These are phyloP conservation scores for Agonum fuliginosum DNA, from an alignment of 2,888 invertebrate species.

Conservation along the genomic window DNA sequence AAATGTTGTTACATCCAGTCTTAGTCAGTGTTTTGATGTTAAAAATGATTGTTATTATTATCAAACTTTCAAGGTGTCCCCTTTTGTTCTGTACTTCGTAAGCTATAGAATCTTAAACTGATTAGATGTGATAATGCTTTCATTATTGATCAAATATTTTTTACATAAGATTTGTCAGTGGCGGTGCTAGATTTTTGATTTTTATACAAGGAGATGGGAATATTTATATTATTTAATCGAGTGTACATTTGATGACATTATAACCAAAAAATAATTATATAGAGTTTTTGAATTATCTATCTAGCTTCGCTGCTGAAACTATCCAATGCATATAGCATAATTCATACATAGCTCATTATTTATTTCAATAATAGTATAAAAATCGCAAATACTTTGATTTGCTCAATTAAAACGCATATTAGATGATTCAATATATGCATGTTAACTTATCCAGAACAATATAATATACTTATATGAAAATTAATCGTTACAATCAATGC, in stretches of 20 bases:
- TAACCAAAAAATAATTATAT: constrained; percentile 10
- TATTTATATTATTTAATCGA: neutral
- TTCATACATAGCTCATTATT: constrained; percentile 24
- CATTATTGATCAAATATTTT: constrained; percentile 43
- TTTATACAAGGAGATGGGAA: neutral
- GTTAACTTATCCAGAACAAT: constrained; percentile 39
- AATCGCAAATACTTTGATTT: constrained; percentile 35
- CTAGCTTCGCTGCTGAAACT: constrained; percentile 28
- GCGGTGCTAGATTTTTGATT: constrained; percentile 14
- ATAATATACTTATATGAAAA: constrained; percentile 42
- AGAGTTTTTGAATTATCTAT: neutral
- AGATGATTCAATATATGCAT: constrained; percentile 35
- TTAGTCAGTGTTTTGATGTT: constrained; percentile 57
- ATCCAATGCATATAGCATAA: constrained; percentile 1
- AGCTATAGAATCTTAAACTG: neutral
- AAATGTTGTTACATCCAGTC: constrained; percentile 40
- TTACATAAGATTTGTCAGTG: constrained; percentile 7
- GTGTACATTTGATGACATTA: constrained; percentile 8
- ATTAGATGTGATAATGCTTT: constrained; percentile 15
- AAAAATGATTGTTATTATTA: constrained; percentile 50
- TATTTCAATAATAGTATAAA: constrained; percentile 26
- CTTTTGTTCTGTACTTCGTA: constrained; percentile 36
- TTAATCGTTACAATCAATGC: constrained; percentile 39
- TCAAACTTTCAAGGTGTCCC: constrained; percentile 19
- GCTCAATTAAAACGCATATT: constrained; percentile 37